Evolutionary conservation across 1,140 invertebrate genomes (phyloP).

Genomic region (Hermetia illucens): DNA sequence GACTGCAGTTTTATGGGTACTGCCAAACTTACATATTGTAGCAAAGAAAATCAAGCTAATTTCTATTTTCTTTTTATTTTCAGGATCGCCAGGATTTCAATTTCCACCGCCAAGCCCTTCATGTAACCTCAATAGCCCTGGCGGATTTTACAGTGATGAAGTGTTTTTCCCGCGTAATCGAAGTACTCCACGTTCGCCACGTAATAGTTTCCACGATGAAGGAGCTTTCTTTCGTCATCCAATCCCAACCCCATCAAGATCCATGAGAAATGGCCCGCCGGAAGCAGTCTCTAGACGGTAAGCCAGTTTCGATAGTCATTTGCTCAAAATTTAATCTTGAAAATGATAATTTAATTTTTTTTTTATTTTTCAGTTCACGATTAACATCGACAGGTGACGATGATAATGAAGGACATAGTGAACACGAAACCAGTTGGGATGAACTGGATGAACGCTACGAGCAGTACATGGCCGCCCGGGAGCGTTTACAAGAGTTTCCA

Average conservation of each 20-base stretch:
- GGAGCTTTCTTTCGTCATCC: constrained; percentile 21
- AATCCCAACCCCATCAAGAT: constrained; percentile 3
- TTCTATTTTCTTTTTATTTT: constrained; percentile 7
- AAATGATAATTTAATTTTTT: not conserved
- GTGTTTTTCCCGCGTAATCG: constrained; percentile 21
- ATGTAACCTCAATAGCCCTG: constrained; percentile 13
- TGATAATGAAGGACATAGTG: constrained; percentile 27
- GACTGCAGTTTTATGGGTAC: no score
- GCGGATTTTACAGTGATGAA: constrained; percentile 17
- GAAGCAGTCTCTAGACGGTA: not conserved
- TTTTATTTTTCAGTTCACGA: constrained; percentile 16
- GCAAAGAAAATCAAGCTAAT: no score
- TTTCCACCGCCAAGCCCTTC: constrained; percentile 27
- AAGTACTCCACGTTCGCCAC: constrained; percentile 20
- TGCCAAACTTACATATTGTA: no score
- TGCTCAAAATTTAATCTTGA: not conserved
- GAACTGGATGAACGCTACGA: constrained; percentile 27
- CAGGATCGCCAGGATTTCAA: constrained; percentile 25
- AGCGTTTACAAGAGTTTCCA: constrained; percentile 27
- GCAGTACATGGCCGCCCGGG: constrained; percentile 27
- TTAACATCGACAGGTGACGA: constrained; percentile 28
- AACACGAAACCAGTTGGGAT: constrained; percentile 29
- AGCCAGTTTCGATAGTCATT: not conserved
- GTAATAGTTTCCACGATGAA: constrained; percentile 22
- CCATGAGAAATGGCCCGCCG: not conserved